Base-by-base conservation (phyloP, 1,140 invertebrate genomes). In the Bilobella aurantiaca region DNA sequence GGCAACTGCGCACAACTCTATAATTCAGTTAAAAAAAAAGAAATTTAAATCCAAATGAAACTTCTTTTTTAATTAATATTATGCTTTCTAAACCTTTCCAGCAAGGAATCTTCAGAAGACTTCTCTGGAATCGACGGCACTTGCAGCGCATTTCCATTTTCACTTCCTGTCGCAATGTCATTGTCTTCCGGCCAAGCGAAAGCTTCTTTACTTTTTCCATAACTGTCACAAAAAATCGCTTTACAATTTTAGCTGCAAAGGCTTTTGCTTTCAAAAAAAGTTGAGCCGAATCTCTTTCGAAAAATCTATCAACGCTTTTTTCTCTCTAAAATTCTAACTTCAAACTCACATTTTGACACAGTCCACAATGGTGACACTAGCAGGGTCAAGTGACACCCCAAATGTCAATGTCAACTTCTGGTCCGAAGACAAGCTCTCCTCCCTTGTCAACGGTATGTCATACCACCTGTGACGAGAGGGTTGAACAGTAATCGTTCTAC, bases 151-250 rank as follows among this genome's bases (percentile, higher is more conserved):
- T 75, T 74, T 2, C 75, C 65, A 25, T 76, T 76, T 12, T 78
- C 77, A 2, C 78, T 74, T 18, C 49, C 21, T 81, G 79, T 78
- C 31, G 86, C 83, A 67, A 96, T 93, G 74, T 96, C 93, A 16
- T 83, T 85, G 75, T 97, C 94, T 77, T 98, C 94, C 0, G 94
- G 93, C 95, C 94, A 98, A 47, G 93, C 93, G 78, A 98, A 96
- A 0, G 86, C 81, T 76, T 97, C 94, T 80, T 97, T 98, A 1
- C 90, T 91, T 79, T 96, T 96, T 1, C 92, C 93, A 77, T 97
- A 91, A 68, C 82, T 85, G 68, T 47, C 28, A 83, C 77, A 77
- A 78, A 66, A 62, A n/a, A n/a, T n/a, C n/a, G n/a, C n/a, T n/a
- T n/a, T n/a, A n/a, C n/a, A n/a, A n/a, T n/a, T n/a, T n/a, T n/a